phyloP scores from a whole-genome alignment of 2,888 invertebrate genomes.

The Xylota sylvarum region DNA sequence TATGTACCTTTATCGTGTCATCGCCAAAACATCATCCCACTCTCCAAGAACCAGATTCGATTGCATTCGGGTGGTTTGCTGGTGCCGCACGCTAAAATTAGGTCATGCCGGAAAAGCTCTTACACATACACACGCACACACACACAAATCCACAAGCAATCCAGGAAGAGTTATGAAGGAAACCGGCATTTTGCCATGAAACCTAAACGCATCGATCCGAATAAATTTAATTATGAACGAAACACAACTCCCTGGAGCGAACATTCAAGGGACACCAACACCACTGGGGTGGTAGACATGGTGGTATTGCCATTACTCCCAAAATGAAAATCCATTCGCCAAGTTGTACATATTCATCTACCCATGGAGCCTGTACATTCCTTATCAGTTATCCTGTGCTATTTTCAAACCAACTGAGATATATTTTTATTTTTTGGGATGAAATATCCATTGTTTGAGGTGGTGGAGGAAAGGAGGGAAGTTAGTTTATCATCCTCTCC shows the following conservation, averaged over 20 bases:
- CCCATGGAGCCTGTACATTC: constrained; percentile 4
- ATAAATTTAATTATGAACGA: constrained; percentile 63
- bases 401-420: constrained; percentile 23
- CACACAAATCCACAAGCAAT: background rate
- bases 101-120: constrained; percentile 72
- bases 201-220: constrained; percentile 65
- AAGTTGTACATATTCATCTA: constrained; percentile 1
- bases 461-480: background rate
- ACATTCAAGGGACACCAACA: background rate
- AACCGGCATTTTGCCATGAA: constrained; percentile 60
- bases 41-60: constrained; percentile 33
- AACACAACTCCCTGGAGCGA: constrained; percentile 18
- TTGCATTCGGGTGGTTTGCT: constrained; percentile 52
- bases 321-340: constrained; percentile 1
- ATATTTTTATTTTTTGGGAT: constrained; percentile 1
- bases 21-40: constrained; percentile 4
- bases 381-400: constrained; percentile 47
- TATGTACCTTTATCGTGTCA: constrained; percentile 37
- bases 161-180: constrained; percentile 13
- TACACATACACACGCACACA: background rate
- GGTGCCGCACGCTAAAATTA: constrained; percentile 64
- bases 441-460: constrained; percentile 36
- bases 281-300: background rate
- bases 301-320: constrained; percentile 1
- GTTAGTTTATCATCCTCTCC: background rate